phyloP scores from a whole-genome alignment of 2,113 vertebrate species.

The Peucedramus taeniatus region DNA sequence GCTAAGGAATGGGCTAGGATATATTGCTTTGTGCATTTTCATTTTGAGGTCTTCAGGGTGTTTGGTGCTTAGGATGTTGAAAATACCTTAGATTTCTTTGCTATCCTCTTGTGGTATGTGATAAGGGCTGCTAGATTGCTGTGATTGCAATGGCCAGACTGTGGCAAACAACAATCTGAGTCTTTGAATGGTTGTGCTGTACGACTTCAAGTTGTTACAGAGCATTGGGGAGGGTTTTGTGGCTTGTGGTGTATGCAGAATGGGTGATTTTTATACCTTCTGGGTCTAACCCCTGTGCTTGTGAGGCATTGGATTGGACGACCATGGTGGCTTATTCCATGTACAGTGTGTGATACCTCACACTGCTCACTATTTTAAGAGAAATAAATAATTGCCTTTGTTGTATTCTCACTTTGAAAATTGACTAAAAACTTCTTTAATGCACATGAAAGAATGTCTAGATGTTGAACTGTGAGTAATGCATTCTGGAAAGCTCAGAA shows the following conservation, averaged over 20 bases:
- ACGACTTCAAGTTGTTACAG: background rate
- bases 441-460: background rate
- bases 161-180: background rate
- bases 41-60: background rate
- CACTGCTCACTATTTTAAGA: background rate
- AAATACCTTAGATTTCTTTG: background rate
- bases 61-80: background rate
- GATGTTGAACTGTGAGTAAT: background rate
- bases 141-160: background rate
- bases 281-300: background rate
- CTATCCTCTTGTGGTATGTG: background rate
- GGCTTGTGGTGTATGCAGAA: background rate
- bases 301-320: background rate
- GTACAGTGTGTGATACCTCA: background rate
- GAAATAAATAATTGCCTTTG: background rate
- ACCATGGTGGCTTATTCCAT: background rate
- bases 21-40: background rate
- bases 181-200: background rate
- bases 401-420: background rate
- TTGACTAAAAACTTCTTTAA: background rate
- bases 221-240: slow-evolving; percentile 3
- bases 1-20: background rate
- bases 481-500: background rate
- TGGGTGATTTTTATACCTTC: background rate
- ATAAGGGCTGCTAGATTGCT: background rate